These are phyloP conservation scores for Synanthedon andrenaeformis DNA, from an alignment of 2,888 invertebrate species.

Conservation along the genomic window DNA sequence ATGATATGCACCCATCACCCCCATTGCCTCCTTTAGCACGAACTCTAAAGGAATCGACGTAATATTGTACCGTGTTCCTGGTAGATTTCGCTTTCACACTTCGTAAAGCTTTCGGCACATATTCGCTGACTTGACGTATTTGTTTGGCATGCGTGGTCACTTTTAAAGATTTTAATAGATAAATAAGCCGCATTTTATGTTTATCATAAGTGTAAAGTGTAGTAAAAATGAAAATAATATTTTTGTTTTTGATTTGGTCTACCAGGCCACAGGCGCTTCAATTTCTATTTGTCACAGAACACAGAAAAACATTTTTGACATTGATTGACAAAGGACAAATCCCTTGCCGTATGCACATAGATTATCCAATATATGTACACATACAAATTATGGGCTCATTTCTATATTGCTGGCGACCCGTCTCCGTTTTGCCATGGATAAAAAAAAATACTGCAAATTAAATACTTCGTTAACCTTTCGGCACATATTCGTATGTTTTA, in stretches of 20 bases:
- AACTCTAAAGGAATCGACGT: constrained; percentile 79
- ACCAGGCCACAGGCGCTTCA: not conserved
- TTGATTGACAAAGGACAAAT: no score
- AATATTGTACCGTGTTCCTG: constrained; percentile 62
- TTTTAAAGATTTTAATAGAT: constrained; percentile 6
- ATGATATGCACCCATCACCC: constrained; percentile 92
- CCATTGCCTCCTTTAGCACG: constrained; percentile 86
- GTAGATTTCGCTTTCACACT: constrained; percentile 54
- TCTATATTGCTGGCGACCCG: no score
- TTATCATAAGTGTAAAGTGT: not conserved
- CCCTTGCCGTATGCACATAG: no score
- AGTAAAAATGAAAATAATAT: not conserved
- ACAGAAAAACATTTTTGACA: no score
- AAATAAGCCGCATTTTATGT: constrained; percentile 16
- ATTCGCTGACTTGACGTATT: constrained; percentile 29
- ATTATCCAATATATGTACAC: no score
- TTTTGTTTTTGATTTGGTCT: not conserved
- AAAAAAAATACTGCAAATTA: no score
- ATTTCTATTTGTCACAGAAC: not conserved
- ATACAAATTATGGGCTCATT: no score
- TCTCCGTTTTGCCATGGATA: no score
- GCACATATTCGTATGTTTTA: no score
- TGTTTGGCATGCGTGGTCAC: not conserved
- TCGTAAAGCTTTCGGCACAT: constrained; percentile 41
- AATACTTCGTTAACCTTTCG: no score